Conservation (phyloP, 2,888 invertebrate genomes). For the Acronicta aceris region DNA sequence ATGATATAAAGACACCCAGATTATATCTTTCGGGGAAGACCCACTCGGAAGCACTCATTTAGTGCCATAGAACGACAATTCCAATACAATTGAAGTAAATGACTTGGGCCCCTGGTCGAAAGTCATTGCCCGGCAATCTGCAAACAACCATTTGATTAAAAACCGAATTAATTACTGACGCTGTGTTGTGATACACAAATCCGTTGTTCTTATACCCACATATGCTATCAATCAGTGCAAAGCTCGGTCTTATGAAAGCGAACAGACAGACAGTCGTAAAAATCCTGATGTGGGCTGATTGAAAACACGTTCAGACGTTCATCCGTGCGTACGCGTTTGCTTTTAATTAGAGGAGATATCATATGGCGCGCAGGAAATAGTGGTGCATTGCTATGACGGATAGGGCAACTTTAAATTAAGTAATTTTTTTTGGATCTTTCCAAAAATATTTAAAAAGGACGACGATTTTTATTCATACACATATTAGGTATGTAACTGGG, state of each 20-base stretch:
- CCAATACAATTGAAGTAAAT: too few relatives aligned
- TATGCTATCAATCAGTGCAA: constrained; percentile 82
- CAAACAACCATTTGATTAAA: constrained; percentile 41
- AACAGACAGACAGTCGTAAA: constrained; percentile 85
- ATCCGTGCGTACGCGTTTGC: constrained; percentile 76
- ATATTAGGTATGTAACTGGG: too few relatives aligned
- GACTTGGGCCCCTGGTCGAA: neutral
- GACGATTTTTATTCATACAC: too few relatives aligned
- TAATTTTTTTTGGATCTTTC: constrained; percentile 6
- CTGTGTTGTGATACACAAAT: constrained; percentile 56
- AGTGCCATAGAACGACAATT: too few relatives aligned
- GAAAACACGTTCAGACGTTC: constrained; percentile 81
- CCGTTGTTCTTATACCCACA: constrained; percentile 67
- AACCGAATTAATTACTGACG: constrained; percentile 41
- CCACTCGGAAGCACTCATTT: too few relatives aligned
- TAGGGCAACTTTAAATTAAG: constrained; percentile 23
- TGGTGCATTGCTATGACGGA: constrained; percentile 57
- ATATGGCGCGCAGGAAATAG: constrained; percentile 71
- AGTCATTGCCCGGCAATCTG: constrained; percentile 23
- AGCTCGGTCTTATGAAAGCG: constrained; percentile 77
- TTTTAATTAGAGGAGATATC: constrained; percentile 83
- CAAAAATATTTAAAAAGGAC: too few relatives aligned
- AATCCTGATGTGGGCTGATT: constrained; percentile 79
- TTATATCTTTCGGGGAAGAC: too few relatives aligned
- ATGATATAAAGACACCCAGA: too few relatives aligned